Evolutionary conservation across 2,797 vertebrate genomes (phyloP), one percentile per base, ranked within the genome.

Genomic region (Neostethus bicornis): DNA sequence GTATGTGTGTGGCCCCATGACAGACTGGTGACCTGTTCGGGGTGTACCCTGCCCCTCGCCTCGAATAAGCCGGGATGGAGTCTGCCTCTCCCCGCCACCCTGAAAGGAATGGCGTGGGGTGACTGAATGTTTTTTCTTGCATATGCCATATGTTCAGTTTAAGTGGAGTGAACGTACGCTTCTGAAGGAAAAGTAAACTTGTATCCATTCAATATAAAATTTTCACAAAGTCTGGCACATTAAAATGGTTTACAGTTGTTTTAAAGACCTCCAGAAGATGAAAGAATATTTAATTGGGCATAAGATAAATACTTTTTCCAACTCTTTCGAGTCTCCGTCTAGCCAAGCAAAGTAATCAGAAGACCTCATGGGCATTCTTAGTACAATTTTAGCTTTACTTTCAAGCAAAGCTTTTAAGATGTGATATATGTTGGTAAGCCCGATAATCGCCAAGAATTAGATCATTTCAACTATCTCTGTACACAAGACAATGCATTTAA

Each of bases 401-500:
- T 68, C 44, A 68, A 45, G 13, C 67, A 75, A 77, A 77, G 70
- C 73, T 69, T 57, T 56, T 83, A 51, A 85, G 55, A 76, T 52
- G 42, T 47, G 45, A 43, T 70, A 66, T 77, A 72, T 65, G 73
- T 73, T 35, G 48, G 51, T 80, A 87, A 86, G 79, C 79, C 73
- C 65, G 66, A 85, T 85, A 87, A 88, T 88, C 83, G 81, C 77
- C 45, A 44, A 72, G 59, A 85, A 83, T 85, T 75, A 84, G 76
- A 86, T 86, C 61, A 83, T 86, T 86, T 89, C 84, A 87, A 87
- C 86, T 89, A 86, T 80, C 83, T 76, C 76, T 61, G 80, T 86
- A 84, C 85, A 87, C 78, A 84, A 81, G 71, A 73, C 75, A 73
- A 73, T 41, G 32, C 81, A 75, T 83, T 85, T 66, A 83, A 84